Evolutionary conservation across 2,797 vertebrate genomes (phyloP).

Genomic region (Myripristis jacobus): DNA sequence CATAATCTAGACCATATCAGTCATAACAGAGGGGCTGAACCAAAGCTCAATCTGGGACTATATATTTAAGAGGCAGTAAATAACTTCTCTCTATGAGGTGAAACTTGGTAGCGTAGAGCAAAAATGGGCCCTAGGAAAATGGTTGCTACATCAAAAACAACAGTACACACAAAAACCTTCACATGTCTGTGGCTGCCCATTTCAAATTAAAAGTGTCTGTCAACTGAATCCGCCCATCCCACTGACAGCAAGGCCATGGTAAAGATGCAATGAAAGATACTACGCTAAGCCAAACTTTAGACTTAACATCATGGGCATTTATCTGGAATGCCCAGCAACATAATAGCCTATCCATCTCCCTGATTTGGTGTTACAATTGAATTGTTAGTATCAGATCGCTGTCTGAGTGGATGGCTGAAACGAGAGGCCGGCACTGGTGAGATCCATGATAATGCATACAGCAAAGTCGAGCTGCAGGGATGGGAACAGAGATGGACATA

Average conservation of each 20-base stretch:
- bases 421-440: no score
- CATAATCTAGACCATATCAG: background rate
- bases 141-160: background rate
- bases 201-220: no score
- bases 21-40: background rate
- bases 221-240: no score
- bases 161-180: background rate
- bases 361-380: slow-evolving; percentile 26
- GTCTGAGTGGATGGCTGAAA: slow-evolving; percentile 7
- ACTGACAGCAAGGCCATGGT: no score
- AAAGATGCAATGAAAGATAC: no score
- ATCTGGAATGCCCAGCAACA: background rate
- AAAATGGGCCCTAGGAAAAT: background rate
- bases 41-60: background rate
- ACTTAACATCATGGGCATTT: no score
- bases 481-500: slow-evolving; percentile 33
- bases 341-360: slow-evolving; percentile 1
- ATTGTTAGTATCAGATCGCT: slow-evolving; percentile 20
- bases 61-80: background rate
- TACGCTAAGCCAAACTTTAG: no score
- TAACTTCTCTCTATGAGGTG: background rate
- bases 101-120: background rate
- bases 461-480: slow-evolving; percentile 39
- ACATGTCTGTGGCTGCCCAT: no score
- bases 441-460: slow-evolving; percentile 1